Conservation (phyloP, 2,888 invertebrate species). For the Hermodice carunculata region DNA sequence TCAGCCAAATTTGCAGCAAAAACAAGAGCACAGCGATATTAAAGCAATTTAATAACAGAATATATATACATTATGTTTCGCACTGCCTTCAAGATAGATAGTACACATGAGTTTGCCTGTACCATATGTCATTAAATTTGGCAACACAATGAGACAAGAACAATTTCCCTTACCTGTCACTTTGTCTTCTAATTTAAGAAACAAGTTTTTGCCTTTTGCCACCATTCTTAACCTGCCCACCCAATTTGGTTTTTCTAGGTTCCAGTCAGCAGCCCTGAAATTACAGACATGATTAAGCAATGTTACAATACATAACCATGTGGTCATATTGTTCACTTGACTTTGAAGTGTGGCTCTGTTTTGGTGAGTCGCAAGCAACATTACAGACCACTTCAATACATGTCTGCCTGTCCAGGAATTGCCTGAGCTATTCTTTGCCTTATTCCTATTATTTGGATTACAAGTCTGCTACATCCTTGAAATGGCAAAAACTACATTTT, state of each 20-base stretch:
- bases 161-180: slow-evolving; percentile 74
- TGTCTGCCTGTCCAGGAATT: no score
- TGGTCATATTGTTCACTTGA: no score
- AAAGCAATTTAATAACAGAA: not conserved
- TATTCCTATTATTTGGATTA: no score
- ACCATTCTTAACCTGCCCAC: slow-evolving; percentile 95
- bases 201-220: slow-evolving; percentile 86
- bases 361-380: no score
- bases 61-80: not conserved
- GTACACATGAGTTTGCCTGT: not conserved
- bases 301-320: no score
- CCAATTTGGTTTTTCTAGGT: slow-evolving; percentile 98
- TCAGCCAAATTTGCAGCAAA: no score
- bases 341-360: no score
- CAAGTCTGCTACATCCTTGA: no score
- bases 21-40: not conserved
- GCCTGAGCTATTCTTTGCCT: no score
- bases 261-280: slow-evolving; percentile 98
- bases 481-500: no score
- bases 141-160: not conserved
- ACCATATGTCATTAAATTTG: not conserved
- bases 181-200: slow-evolving; percentile 97
- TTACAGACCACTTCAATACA: no score
- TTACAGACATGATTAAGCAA: not conserved
- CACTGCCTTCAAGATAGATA: not conserved